Conservation (phyloP, 2,888 invertebrate genomes). For the Euzophera pinguis region DNA sequence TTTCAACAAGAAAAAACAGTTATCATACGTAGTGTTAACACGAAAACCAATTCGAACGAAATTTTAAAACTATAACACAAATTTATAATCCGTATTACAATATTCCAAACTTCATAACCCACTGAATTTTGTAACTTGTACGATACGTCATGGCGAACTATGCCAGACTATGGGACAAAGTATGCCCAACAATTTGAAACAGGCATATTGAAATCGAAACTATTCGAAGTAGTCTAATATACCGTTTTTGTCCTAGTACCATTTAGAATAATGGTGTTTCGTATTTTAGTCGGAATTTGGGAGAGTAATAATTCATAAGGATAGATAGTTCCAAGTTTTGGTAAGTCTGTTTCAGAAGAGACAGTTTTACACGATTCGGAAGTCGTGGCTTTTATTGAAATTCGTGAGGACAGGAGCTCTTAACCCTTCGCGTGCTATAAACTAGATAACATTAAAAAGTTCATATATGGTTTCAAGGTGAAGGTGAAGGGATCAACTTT, state of each 20-base stretch:
- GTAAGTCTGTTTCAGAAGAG: no score
- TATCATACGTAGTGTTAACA: no score
- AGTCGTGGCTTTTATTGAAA: no score
- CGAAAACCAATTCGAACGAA: not conserved
- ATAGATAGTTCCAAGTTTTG: no score
- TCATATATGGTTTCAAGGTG: no score
- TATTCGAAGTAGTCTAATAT: slow-evolving; percentile 25
- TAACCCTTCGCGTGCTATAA: no score
- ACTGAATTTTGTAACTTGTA: slow-evolving; percentile 24
- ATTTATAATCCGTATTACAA: not conserved
- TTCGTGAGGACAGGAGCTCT: no score
- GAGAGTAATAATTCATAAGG: not conserved
- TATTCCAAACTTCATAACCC: slow-evolving; percentile 24
- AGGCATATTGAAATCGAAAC: slow-evolving; percentile 25
- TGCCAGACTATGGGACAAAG: slow-evolving; percentile 24
- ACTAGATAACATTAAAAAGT: no score
- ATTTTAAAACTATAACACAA: not conserved
- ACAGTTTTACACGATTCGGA: no score
- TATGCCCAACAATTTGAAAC: slow-evolving; percentile 30
- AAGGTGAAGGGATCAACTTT: no score
- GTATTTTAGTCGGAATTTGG: not conserved
- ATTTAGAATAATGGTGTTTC: slow-evolving; percentile 11
- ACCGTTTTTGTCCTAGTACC: slow-evolving; percentile 24
- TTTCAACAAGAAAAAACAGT: no score
- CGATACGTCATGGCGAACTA: slow-evolving; percentile 28